Conservation (phyloP, 2,113 vertebrate genomes). For the Planiliza haematocheilus region DNA sequence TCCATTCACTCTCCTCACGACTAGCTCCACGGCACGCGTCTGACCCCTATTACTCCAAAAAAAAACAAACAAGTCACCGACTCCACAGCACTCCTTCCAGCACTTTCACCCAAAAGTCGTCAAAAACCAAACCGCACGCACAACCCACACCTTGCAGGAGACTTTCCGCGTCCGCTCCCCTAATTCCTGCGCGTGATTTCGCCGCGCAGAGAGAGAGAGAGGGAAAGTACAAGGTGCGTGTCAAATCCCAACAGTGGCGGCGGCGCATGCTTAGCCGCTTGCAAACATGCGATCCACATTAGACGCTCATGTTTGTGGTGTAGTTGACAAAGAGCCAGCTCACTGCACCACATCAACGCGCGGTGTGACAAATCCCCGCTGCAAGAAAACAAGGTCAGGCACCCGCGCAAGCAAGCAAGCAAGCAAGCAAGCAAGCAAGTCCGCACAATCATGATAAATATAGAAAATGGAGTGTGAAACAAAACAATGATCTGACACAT, state of each 20-base stretch:
- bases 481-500: conserved; percentile 50
- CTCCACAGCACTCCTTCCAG: conserved; percentile 20
- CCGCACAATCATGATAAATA: conserved; percentile 29
- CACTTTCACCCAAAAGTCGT: conserved; percentile 32
- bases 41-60: conserved; percentile 53
- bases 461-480: conserved; percentile 57
- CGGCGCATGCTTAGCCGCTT: conserved; percentile 8
- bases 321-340: conserved; percentile 55
- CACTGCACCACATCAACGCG: conserved; percentile 58
- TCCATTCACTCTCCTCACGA: conserved; percentile 32
- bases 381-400: conserved; percentile 59
- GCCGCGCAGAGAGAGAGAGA: too few species aligned
- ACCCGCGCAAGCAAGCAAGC: conserved; percentile 13
- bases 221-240: conserved; percentile 13
- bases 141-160: neutral
- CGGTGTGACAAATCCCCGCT: conserved; percentile 60
- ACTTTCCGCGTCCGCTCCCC: neutral
- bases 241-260: conserved; percentile 4
- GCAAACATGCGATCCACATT: conserved; percentile 49
- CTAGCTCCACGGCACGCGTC: conserved; percentile 29
- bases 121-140: conserved; percentile 13
- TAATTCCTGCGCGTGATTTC: neutral
- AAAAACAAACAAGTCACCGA: conserved; percentile 36
- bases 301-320: conserved; percentile 43
- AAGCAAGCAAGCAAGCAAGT: neutral